Percentiles rank a stretch among this genome's conserved stretches.
phyloP scores from a whole-genome alignment of 92 coral and sea anemone species.

The Hydrozoanthus gracilis region DNA sequence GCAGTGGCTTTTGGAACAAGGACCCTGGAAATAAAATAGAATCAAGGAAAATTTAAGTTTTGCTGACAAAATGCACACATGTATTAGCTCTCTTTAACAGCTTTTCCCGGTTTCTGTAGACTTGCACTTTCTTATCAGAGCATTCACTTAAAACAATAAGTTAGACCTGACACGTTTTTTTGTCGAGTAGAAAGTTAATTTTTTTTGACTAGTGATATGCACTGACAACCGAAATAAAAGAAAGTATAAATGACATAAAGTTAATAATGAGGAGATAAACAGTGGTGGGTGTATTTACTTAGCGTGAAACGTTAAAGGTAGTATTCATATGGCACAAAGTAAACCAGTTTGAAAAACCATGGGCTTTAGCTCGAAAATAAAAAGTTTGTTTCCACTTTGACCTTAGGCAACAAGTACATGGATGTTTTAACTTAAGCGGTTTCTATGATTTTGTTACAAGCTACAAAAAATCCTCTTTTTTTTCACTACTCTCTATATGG shows the following conservation, averaged over 20 bases:
- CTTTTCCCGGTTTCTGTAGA: no score
- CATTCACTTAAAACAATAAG: no score
- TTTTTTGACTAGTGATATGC: background rate
- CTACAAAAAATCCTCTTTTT: background rate
- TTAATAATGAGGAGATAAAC: background rate
- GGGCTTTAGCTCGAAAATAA: background rate
- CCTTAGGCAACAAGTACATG: background rate
- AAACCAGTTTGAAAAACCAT: background rate
- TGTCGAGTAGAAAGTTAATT: no score
- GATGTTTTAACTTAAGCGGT: background rate
- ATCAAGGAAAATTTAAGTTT: no score
- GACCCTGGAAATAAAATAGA: no score
- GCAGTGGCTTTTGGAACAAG: no score
- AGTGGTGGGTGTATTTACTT: background rate
- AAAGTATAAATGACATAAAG: background rate
- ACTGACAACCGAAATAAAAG: background rate
- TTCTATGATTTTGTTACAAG: background rate
- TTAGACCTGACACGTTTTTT: no score
- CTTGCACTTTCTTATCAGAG: no score
- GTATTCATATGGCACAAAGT: background rate
- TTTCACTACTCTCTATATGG: background rate
- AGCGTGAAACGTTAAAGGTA: background rate
- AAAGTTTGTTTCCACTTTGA: background rate
- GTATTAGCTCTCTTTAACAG: no score
- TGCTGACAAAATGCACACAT: no score